A percentile compares a stretch with the other conserved stretches of the same genome.
Conservation (phyloP, 2,888 invertebrate species). For the Mantis religiosa region DNA sequence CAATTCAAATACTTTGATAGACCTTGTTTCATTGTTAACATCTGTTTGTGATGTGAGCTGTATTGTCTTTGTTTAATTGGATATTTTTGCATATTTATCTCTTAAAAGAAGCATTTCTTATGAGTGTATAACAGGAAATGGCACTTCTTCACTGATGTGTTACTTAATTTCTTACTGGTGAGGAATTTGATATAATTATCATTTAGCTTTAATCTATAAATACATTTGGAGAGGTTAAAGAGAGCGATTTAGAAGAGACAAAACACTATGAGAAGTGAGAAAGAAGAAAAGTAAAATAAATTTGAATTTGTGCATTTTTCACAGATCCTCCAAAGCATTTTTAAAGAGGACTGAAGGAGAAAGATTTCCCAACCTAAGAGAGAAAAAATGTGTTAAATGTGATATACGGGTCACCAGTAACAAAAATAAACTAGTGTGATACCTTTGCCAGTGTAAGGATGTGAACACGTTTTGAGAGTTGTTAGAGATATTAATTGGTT, state of each 20-base stretch:
- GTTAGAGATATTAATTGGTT: constrained; percentile 2
- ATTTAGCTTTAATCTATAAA: not conserved
- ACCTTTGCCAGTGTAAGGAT: constrained; percentile 9
- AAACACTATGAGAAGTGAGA: not conserved
- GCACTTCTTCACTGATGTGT: not conserved
- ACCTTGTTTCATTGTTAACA: not conserved
- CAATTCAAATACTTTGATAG: not conserved
- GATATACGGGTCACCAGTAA: constrained; percentile 11
- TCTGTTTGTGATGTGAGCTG: not conserved
- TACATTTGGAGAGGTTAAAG: too few relatives aligned
- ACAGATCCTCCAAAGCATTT: not conserved
- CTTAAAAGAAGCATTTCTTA: not conserved
- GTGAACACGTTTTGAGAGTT: not conserved
- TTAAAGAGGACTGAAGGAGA: not conserved
- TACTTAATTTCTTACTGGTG: not conserved
- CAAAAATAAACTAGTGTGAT: not conserved
- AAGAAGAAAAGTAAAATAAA: not conserved
- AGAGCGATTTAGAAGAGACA: too few relatives aligned
- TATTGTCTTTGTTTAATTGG: not conserved
- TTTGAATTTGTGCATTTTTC: not conserved
- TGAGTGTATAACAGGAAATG: not conserved
- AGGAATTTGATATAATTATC: not conserved
- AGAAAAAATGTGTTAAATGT: not conserved
- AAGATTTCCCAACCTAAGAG: not conserved
- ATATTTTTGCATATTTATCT: not conserved